These are phyloP conservation scores for Atlantisia rogersi DNA, from an alignment of 2,113 vertebrate species.

Conservation along the genomic window DNA sequence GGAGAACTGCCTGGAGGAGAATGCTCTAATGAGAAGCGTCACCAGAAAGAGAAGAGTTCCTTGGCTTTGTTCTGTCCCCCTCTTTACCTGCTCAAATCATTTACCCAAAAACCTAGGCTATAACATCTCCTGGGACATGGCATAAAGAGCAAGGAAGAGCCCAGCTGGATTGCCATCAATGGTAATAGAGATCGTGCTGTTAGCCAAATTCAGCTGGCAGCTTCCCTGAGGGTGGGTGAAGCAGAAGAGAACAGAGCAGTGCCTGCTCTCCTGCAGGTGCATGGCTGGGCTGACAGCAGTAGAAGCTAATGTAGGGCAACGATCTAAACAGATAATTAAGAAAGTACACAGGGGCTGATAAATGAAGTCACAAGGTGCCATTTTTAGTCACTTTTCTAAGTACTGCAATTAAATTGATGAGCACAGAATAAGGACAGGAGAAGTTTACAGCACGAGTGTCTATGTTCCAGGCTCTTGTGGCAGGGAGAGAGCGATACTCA, in stretches of 20 bases:
- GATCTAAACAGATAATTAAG: constrained; percentile 51
- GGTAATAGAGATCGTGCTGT: constrained; percentile 11
- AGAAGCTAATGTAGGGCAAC: constrained; percentile 42
- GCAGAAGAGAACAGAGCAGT: neutral
- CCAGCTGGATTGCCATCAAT: constrained; percentile 16
- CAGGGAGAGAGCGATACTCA: neutral
- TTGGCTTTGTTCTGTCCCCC: neutral
- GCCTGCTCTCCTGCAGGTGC: constrained; percentile 27
- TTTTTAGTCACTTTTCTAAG: constrained; percentile 46
- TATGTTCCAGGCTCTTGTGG: neutral
- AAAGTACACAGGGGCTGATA: constrained; percentile 33
- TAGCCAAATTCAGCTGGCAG: constrained; percentile 37
- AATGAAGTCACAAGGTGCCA: constrained; percentile 42
- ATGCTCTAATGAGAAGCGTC: neutral
- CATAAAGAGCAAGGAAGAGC: constrained; percentile 19
- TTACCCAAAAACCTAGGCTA: neutral
- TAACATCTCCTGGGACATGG: neutral
- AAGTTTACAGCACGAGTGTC: neutral
- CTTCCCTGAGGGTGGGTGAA: neutral
- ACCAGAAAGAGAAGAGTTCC: neutral
- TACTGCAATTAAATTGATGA: constrained; percentile 38
- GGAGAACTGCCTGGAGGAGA: neutral
- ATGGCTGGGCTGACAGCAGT: constrained; percentile 21
- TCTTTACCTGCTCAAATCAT: neutral
- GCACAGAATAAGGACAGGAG: neutral